Percentiles rank a stretch among this genome's conserved stretches.
These are phyloP conservation scores for Camponotus vicinus DNA, from an alignment of 1,140 invertebrate genomes.

Conservation along the genomic window DNA sequence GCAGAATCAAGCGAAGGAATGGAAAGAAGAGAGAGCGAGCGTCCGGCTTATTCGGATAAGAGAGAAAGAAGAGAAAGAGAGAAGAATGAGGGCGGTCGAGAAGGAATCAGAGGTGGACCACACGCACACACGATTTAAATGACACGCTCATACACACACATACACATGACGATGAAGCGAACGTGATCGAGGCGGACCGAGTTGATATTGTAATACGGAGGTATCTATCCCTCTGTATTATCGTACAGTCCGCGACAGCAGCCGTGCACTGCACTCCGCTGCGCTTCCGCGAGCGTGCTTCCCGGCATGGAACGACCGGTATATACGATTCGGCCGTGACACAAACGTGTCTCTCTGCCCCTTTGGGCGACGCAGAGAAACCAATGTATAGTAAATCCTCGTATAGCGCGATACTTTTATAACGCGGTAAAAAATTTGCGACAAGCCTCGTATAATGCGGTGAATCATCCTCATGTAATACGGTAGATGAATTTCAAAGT, in stretches of 20 bases:
- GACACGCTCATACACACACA: constrained; percentile 78
- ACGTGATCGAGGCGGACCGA: constrained; percentile 85
- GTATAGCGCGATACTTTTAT: no score
- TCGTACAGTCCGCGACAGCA: constrained; percentile 82
- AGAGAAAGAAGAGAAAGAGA: constrained; percentile 67
- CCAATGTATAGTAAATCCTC: no score
- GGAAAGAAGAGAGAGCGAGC: constrained; percentile 50
- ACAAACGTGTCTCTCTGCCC: constrained; percentile 13
- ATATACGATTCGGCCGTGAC: constrained; percentile 42
- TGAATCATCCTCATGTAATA: no score
- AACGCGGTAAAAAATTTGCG: no score
- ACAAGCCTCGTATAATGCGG: no score
- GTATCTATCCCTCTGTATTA: constrained; percentile 82
- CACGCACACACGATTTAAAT: constrained; percentile 78
- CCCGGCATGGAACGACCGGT: constrained; percentile 58
- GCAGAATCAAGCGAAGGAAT: constrained; percentile 39
- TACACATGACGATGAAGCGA: constrained; percentile 77
- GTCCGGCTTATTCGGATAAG: background rate
- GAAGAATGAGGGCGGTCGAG: constrained; percentile 73
- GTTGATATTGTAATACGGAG: constrained; percentile 85
- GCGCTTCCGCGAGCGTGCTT: constrained; percentile 70
- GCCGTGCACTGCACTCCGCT: constrained; percentile 61
- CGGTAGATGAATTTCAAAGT: no score
- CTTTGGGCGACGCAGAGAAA: background rate
- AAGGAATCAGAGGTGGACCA: constrained; percentile 80